Percentiles rank a stretch among this genome's conserved stretches.
Conservation (phyloP, 2,113 vertebrate species). For the Myrmecophaga tridactyla region DNA sequence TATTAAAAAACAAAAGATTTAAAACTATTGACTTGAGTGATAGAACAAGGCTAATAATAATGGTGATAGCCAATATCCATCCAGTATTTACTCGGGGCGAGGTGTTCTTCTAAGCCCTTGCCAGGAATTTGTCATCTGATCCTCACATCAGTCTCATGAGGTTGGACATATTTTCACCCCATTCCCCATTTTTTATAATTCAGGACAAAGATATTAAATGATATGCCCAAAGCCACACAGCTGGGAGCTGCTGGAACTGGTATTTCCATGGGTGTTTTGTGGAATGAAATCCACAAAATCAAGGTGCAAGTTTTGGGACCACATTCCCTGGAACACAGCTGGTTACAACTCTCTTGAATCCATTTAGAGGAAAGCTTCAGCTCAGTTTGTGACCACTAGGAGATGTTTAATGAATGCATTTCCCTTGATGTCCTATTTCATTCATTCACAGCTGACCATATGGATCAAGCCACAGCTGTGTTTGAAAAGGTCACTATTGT, state of each 20-base stretch:
- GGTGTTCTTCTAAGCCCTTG: accelerated
- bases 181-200: background rate
- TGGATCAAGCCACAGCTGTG: accelerated
- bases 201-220: background rate
- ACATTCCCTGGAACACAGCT: background rate
- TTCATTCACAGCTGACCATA: background rate
- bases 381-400: too few species aligned
- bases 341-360: accelerated
- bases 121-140: accelerated
- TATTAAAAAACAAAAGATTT: background rate
- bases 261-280: accelerated
- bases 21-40: background rate
- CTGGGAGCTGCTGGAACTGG: accelerated
- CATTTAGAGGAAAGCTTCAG: background rate
- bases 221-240: accelerated
- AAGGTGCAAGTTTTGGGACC: accelerated
- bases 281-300: background rate
- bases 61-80: accelerated
- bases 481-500: accelerated
- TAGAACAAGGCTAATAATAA: accelerated
- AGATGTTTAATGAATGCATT: too few species aligned
- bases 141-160: accelerated
- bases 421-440: background rate
- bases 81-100: accelerated
- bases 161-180: background rate